Base-by-base conservation (phyloP, 2,888 invertebrate species). In the Stictocephala bisonia region DNA sequence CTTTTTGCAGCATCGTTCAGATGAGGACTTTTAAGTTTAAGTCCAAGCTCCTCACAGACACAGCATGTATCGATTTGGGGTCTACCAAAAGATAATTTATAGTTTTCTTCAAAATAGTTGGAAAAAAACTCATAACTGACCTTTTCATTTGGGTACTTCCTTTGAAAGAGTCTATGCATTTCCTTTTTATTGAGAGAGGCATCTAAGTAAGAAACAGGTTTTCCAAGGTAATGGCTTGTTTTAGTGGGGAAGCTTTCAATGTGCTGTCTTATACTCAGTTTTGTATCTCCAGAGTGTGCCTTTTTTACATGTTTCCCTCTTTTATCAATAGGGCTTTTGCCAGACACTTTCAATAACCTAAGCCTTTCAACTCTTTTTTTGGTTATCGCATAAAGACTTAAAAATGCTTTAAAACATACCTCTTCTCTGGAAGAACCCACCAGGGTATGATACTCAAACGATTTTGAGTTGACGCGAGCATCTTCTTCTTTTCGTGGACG, bases 101-200 rank as follows among this genome's bases (percentile, higher is more conserved):
- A 76, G 66, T 79, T 78, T 64, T 79, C 75, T 40, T 74, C 66
- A 70, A 79, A 79, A 69, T 73, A 68, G 35, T 73, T 76, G 18
- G 60, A 58, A 68, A 73, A 75, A 72, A 72, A 78, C 15, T 74
- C 22, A 26, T 78, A 77, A 26, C 66, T 75, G 35, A 22, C 27
- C 41, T 67, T 53, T 7, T 53, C 29, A 4, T 24, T 31, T 20
- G 69, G 51, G 35, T 69, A 13, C 53, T 69, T 29, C 13, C 29
- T 35, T 22, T 53, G 3, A 6, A 71, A 41, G 4, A 71, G n/a
- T n/a, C 51, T 29, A 22, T 71, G 41, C 40, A 71, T 58, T 22
- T 48, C 13, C 15, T 48, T 22, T 9, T 50, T 50, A 68, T 18
- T 26, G 11, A 68, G 50, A 27, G 50, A 50, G 11, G 68, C 24